Evolutionary conservation across 1,140 invertebrate species (phyloP).

Genomic region (Brachystomella parvula): DNA sequence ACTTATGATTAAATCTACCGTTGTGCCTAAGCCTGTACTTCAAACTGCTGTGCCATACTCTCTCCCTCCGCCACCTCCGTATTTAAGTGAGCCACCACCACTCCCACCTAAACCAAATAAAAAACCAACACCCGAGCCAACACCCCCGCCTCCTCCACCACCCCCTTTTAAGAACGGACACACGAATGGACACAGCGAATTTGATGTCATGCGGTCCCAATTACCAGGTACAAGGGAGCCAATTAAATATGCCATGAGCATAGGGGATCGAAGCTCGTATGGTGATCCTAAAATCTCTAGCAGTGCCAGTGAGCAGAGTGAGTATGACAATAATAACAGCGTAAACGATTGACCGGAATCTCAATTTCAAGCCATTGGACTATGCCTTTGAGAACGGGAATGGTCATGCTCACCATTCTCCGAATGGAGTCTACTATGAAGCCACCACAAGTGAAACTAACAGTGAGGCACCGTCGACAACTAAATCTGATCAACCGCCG

Average conservation of each 20-base stretch:
- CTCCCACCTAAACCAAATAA: constrained; percentile 45
- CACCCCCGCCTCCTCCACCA: constrained; percentile 40
- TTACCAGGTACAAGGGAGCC: constrained; percentile 24
- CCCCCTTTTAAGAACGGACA: constrained; percentile 15
- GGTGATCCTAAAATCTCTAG: constrained; percentile 2
- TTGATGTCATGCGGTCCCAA: constrained; percentile 5
- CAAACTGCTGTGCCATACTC: constrained; percentile 45
- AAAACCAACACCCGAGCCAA: constrained; percentile 17
- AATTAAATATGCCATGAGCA: background rate
- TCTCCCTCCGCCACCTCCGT: constrained; percentile 62
- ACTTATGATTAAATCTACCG: constrained; percentile 47
- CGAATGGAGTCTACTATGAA: constrained; percentile 13
- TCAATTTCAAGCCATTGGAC: background rate
- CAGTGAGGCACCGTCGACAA: background rate
- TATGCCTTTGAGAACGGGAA: background rate
- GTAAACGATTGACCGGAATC: background rate
- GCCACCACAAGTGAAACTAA: constrained; percentile 25
- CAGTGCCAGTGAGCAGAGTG: constrained; percentile 5
- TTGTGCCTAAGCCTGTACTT: constrained; percentile 46
- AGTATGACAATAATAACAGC: constrained; percentile 4
- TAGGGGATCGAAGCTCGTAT: constrained; percentile 1
- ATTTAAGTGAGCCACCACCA: constrained; percentile 55
- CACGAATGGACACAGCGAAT: constrained; percentile 1
- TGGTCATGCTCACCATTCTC: background rate
- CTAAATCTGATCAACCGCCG: background rate